Conservation (phyloP, 2,797 vertebrate genomes). For the Thamnophis elegans region DNA sequence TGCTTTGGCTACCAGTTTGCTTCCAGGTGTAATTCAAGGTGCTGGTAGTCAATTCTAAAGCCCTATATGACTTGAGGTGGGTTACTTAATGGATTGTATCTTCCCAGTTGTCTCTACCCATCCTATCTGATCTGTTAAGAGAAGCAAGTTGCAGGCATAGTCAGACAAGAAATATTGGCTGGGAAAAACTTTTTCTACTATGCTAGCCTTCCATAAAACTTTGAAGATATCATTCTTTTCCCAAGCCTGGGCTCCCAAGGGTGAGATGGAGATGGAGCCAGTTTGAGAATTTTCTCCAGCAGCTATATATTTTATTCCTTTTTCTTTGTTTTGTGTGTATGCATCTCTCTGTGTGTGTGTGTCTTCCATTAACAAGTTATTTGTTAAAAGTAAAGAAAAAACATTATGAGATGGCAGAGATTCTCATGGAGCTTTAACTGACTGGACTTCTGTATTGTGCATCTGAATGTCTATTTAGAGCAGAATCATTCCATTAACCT, state of each 20-base stretch:
- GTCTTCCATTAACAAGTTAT: background rate
- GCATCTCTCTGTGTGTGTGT: background rate
- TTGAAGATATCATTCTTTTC: background rate
- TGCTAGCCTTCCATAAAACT: background rate
- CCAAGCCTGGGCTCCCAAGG: background rate
- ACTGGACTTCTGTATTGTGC: background rate
- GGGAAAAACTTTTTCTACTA: background rate
- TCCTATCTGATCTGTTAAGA: background rate
- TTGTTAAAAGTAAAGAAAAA: background rate
- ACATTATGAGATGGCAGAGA: background rate
- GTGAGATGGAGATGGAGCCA: background rate
- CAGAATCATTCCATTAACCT: constrained; percentile 20
- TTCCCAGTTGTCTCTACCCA: background rate
- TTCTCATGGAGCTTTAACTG: background rate
- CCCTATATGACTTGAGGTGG: background rate
- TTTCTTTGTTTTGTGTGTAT: background rate
- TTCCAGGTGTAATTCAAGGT: background rate
- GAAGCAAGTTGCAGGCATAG: background rate
- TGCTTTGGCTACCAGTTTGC: background rate
- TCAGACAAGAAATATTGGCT: background rate
- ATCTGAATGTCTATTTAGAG: background rate
- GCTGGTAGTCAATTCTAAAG: background rate
- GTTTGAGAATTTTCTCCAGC: background rate
- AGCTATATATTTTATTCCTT: background rate
- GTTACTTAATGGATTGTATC: background rate